Evolutionary conservation across 2,113 vertebrate genomes (phyloP).

Genomic region (Silurus asotus): DNA sequence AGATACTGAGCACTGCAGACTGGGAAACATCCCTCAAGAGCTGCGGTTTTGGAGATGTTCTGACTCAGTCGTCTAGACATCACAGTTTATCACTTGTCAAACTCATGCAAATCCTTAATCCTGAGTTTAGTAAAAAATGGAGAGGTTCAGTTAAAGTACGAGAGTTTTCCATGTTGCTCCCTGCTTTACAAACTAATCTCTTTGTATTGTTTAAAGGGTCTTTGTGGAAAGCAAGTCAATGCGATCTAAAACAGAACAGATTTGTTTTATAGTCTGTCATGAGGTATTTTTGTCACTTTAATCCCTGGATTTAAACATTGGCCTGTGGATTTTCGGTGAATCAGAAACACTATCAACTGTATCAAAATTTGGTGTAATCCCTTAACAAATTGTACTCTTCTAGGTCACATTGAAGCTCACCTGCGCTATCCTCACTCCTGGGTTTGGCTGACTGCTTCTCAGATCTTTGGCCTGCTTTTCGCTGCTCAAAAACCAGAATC

Average conservation of each 20-base stretch:
- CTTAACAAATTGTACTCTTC: background rate
- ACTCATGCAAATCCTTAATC: too few species aligned
- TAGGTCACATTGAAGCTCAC: constrained; percentile 86
- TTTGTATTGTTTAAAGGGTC: background rate
- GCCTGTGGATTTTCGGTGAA: background rate
- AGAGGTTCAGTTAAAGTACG: background rate
- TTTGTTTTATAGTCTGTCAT: background rate
- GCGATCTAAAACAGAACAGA: background rate
- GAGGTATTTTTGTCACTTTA: background rate
- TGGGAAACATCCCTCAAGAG: too few species aligned
- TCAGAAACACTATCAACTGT: background rate
- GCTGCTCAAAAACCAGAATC: constrained; percentile 84
- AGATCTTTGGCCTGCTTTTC: constrained; percentile 92
- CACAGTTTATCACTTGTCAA: too few species aligned
- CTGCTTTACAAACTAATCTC: background rate
- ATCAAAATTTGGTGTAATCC: background rate
- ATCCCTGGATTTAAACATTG: background rate
- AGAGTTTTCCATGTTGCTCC: background rate
- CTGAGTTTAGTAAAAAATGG: background rate
- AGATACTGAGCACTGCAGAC: too few species aligned
- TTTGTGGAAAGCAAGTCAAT: background rate
- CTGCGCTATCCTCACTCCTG: constrained; percentile 91
- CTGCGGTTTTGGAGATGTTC: too few species aligned
- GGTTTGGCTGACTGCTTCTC: constrained; percentile 93
- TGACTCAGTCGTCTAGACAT: too few species aligned